Evolutionary conservation across 2,797 vertebrate species (phyloP).

Genomic region (Melanotaenia nigrans): DNA sequence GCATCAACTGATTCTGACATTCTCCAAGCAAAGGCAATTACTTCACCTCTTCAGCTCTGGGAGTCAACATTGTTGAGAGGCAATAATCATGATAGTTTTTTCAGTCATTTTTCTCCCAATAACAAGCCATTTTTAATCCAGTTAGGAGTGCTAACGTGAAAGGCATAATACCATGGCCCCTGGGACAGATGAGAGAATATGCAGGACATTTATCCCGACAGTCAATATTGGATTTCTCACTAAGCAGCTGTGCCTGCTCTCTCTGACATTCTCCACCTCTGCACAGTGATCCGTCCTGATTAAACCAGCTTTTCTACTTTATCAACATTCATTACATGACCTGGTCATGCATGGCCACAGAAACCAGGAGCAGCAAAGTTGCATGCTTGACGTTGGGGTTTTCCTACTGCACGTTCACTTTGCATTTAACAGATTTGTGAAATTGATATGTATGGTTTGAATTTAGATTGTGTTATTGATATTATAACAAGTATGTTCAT

Average conservation of each 20-base stretch:
- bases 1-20: slow-evolving; percentile 53
- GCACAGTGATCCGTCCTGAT: slow-evolving; percentile 83
- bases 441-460: slow-evolving; percentile 37
- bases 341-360: slow-evolving; percentile 72
- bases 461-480: slow-evolving; percentile 11
- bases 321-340: slow-evolving; percentile 82
- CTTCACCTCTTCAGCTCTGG: slow-evolving; percentile 54
- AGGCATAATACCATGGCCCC: slow-evolving; percentile 79
- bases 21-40: slow-evolving; percentile 60
- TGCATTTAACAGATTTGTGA: slow-evolving; percentile 51
- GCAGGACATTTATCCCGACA: slow-evolving; percentile 84
- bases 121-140: slow-evolving; percentile 84
- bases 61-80: slow-evolving; percentile 72
- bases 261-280: slow-evolving; percentile 84
- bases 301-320: slow-evolving; percentile 80
- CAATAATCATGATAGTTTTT: slow-evolving; percentile 81
- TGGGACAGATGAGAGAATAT: slow-evolving; percentile 83
- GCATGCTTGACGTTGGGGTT: slow-evolving; percentile 55
- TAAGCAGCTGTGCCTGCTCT: slow-evolving; percentile 83
- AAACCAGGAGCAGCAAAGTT: slow-evolving; percentile 65
- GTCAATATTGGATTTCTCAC: slow-evolving; percentile 84
- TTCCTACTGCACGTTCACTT: slow-evolving; percentile 43
- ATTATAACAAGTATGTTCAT: background rate
- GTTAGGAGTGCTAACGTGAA: slow-evolving; percentile 81
- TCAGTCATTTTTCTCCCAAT: slow-evolving; percentile 80